These are phyloP conservation scores for Dicranocentrus wangi DNA, from an alignment of 2,888 invertebrate genomes.

Conservation along the genomic window DNA sequence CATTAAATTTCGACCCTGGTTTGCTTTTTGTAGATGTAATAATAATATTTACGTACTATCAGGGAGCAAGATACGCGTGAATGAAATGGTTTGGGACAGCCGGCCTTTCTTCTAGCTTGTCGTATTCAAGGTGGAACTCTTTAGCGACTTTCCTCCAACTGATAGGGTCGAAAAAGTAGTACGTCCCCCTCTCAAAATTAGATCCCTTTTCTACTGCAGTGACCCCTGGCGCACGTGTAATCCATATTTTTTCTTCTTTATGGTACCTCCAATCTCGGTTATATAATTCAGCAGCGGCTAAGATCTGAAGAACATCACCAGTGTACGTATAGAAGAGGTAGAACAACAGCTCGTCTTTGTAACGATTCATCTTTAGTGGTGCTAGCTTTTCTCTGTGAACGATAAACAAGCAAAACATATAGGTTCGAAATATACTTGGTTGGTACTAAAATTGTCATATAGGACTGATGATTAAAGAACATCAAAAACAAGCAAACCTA, in stretches of 20 bases:
- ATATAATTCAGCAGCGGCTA: conserved; percentile 77
- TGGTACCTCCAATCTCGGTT: conserved; percentile 99
- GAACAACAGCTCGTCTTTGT: conserved; percentile 98
- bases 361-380: conserved; percentile 94
- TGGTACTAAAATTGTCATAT: too few relatives aligned
- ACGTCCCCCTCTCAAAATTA: conserved; percentile 98
- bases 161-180: conserved; percentile 99
- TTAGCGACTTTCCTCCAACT: conserved; percentile 99
- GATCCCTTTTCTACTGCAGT: conserved; percentile 95
- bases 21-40: conserved; percentile 27
- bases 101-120: conserved; percentile 96
- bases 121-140: conserved; percentile 99
- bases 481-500: conserved; percentile 74
- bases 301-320: conserved; percentile 96
- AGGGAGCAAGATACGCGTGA: conserved; percentile 74
- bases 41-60: conserved; percentile 41
- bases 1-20: conserved; percentile 61
- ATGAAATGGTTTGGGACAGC: conserved; percentile 80
- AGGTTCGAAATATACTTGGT: too few relatives aligned
- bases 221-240: conserved; percentile 96
- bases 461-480: too few relatives aligned
- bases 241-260: conserved; percentile 99
- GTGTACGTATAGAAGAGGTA: conserved; percentile 99
- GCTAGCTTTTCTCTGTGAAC: conserved; percentile 90
- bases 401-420: conserved; percentile 1